A percentile compares a stretch with the other conserved stretches of the same genome.
These are phyloP conservation scores for Ceramica pisi DNA, from an alignment of 2,888 invertebrate species.

Conservation along the genomic window DNA sequence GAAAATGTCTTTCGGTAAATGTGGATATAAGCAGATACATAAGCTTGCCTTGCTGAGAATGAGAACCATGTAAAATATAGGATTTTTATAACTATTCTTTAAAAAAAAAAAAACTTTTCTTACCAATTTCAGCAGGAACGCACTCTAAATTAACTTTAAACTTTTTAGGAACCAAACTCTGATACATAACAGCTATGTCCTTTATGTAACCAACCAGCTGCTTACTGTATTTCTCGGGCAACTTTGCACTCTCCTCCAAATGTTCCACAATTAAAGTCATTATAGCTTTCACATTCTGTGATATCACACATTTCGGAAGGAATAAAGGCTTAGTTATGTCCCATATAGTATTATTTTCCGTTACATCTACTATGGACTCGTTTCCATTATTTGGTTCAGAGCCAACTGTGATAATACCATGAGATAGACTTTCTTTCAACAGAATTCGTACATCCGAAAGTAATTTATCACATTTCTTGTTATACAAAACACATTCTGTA, in stretches of 20 bases:
- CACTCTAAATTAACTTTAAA: conserved; percentile 84
- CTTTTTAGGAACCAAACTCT: conserved; percentile 84
- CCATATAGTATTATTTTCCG: conserved; percentile 76
- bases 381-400: conserved; percentile 66
- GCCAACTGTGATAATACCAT: conserved; percentile 81
- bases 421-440: conserved; percentile 81
- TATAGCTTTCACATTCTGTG: conserved; percentile 83
- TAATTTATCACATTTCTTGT: conserved; percentile 87
- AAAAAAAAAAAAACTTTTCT: conserved; percentile 38
- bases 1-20: no score
- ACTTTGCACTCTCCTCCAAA: conserved; percentile 82
- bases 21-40: no score
- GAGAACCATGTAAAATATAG: no score
- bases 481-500: conserved; percentile 85
- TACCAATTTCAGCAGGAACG: conserved; percentile 87
- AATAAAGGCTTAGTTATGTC: conserved; percentile 83
- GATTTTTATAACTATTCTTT: no score
- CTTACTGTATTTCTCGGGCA: conserved; percentile 82
- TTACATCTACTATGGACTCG: conserved; percentile 77
- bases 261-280: conserved; percentile 83
- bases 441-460: conserved; percentile 81
- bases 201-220: conserved; percentile 83
- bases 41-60: no score
- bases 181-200: conserved; percentile 87
- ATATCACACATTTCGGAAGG: conserved; percentile 85